These are phyloP conservation scores for Rhea pennata DNA, from an alignment of 2,113 vertebrate species.

Conservation along the genomic window DNA sequence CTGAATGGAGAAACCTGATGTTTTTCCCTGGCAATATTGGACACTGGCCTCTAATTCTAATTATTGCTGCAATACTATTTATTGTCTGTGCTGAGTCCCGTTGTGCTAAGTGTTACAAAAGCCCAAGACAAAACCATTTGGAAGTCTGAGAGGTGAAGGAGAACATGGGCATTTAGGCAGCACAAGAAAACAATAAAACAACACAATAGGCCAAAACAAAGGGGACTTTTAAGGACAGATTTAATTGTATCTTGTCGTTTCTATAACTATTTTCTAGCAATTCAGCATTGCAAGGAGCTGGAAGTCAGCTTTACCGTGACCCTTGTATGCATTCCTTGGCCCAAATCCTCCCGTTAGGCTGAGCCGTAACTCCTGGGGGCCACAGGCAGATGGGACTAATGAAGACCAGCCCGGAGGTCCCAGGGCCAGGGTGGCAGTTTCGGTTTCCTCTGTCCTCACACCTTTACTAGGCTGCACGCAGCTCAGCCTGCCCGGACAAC, in stretches of 20 bases:
- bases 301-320: neutral
- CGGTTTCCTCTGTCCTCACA: neutral
- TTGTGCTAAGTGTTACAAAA: neutral
- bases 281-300: neutral
- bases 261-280: neutral
- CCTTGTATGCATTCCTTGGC: neutral
- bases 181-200: neutral
- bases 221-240: neutral
- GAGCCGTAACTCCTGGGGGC: conserved; percentile 32
- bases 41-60: neutral
- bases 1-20: neutral
- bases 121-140: neutral
- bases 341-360: neutral
- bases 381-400: neutral
- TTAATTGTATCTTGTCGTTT: neutral
- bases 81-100: neutral
- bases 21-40: neutral
- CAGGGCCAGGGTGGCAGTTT: neutral
- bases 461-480: neutral
- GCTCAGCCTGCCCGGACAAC: neutral
- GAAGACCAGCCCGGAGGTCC: neutral
- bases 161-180: neutral
- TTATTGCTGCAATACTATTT: neutral
- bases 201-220: neutral
- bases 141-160: rapidly evolving